Conservation (phyloP, 2,113 vertebrate species). For the Ornithorhynchus anatinus region DNA sequence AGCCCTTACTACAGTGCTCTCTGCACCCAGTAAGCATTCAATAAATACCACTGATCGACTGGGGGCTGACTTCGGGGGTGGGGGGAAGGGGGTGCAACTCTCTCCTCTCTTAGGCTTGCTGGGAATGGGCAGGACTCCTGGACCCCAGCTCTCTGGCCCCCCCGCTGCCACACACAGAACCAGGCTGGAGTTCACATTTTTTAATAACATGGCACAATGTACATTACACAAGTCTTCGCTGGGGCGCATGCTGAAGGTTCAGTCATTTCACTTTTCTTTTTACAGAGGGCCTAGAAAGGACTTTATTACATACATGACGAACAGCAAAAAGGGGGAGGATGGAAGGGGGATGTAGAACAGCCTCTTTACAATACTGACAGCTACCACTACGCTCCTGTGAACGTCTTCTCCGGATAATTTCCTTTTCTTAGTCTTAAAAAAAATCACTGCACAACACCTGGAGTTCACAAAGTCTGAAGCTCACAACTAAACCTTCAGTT, state of each 20-base stretch:
- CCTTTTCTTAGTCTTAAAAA: conserved; percentile 69
- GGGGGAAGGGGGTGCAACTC: no score
- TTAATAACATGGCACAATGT: conserved; percentile 99
- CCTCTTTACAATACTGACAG: conserved; percentile 96
- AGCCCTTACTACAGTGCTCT: no score
- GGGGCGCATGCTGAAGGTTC: conserved; percentile 98
- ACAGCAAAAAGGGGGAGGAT: conserved; percentile 93
- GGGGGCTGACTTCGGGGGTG: no score
- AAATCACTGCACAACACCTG: conserved; percentile 93
- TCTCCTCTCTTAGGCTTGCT: not conserved
- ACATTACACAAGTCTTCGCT: conserved; percentile 94
- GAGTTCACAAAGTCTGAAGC: conserved; percentile 97
- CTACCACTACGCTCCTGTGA: conserved; percentile 97
- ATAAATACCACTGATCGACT: no score
- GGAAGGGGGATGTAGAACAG: conserved; percentile 90
- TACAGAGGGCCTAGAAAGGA: conserved; percentile 95
- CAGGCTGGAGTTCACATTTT: conserved; percentile 93
- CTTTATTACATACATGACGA: conserved; percentile 94
- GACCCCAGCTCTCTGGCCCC: no score
- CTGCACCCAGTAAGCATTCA: no score
- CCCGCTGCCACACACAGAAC: conserved; percentile 74
- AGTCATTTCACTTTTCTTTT: conserved; percentile 88
- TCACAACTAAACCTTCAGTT: conserved; percentile 97
- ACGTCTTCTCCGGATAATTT: conserved; percentile 75
- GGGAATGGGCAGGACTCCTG: no score